A percentile compares a stretch with the other conserved stretches of the same genome.
phyloP scores from a whole-genome alignment of 2,113 vertebrate genomes.

The Equus przewalskii region DNA sequence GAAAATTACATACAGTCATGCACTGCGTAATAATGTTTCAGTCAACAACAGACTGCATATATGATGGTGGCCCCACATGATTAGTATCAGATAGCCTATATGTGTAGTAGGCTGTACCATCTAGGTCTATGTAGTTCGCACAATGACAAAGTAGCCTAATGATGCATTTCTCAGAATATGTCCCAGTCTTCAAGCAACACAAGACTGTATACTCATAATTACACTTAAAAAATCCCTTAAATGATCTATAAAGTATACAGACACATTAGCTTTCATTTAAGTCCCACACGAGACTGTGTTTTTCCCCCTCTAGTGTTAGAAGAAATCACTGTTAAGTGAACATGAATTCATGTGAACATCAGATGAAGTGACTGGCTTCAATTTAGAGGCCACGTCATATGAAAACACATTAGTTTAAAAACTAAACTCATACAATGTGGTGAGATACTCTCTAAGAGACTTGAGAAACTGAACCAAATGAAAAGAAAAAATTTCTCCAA shows the following conservation, averaged over 20 bases:
- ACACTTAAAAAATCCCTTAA: not conserved
- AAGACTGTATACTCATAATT: not conserved
- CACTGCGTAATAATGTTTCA: no score
- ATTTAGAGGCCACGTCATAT: not conserved
- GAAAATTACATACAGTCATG: not conserved
- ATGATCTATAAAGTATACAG: not conserved
- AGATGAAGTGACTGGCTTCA: not conserved
- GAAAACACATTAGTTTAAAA: not conserved
- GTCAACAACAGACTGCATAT: no score
- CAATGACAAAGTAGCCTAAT: no score
- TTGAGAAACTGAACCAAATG: conserved; percentile 18
- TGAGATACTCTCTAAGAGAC: not conserved
- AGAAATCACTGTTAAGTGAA: not conserved
- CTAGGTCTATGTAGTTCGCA: no score
- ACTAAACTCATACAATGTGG: not conserved
- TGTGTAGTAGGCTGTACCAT: no score
- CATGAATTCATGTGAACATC: not conserved
- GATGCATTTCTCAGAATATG: no score
- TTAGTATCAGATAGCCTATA: no score
- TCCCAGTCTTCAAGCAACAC: no score
- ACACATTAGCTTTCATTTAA: not conserved
- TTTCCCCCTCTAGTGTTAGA: not conserved
- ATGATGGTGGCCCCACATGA: no score
- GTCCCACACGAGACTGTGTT: not conserved
- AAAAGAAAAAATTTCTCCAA: not conserved